phyloP scores from a whole-genome alignment of 2,888 invertebrate species.

The Hermodice carunculata region DNA sequence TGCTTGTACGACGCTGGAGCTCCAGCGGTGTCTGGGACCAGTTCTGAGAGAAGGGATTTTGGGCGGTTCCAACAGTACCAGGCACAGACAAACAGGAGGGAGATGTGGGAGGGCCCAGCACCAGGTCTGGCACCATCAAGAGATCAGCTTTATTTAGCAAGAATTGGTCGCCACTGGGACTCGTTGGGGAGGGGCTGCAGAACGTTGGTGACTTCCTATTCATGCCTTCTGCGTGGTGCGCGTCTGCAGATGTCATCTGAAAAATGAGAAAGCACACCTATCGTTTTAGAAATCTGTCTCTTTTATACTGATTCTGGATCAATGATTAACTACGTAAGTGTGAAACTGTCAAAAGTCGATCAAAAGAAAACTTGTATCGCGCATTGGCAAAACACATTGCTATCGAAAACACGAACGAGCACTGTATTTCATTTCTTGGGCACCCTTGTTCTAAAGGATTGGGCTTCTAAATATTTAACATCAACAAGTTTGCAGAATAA shows the following conservation, averaged over 20 bases:
- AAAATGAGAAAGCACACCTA: background rate
- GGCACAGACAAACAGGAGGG: conserved; percentile 40
- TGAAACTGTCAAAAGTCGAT: no score
- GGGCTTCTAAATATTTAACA: no score
- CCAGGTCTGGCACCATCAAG: conserved; percentile 31
- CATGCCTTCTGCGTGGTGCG: conserved; percentile 10
- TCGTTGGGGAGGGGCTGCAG: background rate
- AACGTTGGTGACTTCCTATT: conserved; percentile 20
- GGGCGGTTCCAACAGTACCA: background rate
- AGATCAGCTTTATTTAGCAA: conserved; percentile 11
- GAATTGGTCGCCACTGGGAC: conserved; percentile 3
- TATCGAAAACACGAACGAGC: background rate
- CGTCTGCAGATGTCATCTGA: conserved; percentile 7
- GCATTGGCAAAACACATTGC: background rate
- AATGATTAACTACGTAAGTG: background rate
- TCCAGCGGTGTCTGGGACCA: conserved; percentile 21
- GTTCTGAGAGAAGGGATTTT: no score
- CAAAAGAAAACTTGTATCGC: no score
- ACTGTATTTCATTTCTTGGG: background rate
- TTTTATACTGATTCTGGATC: background rate
- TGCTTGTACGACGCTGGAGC: conserved; percentile 52
- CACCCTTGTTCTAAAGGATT: background rate
- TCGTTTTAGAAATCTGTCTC: background rate
- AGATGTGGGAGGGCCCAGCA: conserved; percentile 23
- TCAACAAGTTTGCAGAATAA: no score